These are phyloP conservation scores for Bombyx huttoni DNA, from an alignment of 2,888 invertebrate genomes.

Conservation along the genomic window DNA sequence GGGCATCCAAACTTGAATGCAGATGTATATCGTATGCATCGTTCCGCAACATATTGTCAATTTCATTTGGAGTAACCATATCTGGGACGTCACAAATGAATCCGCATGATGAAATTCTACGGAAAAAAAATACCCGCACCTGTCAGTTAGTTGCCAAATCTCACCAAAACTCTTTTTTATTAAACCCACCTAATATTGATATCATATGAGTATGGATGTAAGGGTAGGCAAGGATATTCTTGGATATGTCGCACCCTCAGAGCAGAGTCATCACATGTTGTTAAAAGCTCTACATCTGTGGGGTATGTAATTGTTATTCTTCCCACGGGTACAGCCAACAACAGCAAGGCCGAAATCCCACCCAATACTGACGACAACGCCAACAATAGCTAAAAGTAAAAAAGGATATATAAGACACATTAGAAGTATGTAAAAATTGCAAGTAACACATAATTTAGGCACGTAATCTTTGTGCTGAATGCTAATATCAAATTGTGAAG, in stretches of 20 bases:
- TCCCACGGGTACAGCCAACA: slow-evolving; percentile 80
- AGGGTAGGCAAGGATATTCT: slow-evolving; percentile 60
- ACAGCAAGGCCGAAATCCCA: slow-evolving; percentile 76
- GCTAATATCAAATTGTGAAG: too few relatives aligned
- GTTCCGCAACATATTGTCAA: slow-evolving; percentile 54
- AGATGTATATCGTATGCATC: slow-evolving; percentile 71
- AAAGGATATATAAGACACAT: too few relatives aligned
- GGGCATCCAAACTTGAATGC: slow-evolving; percentile 39
- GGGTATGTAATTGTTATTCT: slow-evolving; percentile 78
- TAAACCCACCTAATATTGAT: slow-evolving; percentile 57
- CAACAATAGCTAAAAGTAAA: slow-evolving; percentile 70
- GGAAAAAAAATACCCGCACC: slow-evolving; percentile 8
- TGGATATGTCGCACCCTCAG: slow-evolving; percentile 52
- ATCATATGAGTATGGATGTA: slow-evolving; percentile 55
- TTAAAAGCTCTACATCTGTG: slow-evolving; percentile 70
- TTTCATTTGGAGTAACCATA: slow-evolving; percentile 49
- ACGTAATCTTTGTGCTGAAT: too few relatives aligned
- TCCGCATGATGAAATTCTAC: slow-evolving; percentile 69
- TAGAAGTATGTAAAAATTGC: too few relatives aligned
- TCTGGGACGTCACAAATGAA: slow-evolving; percentile 69
- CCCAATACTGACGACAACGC: slow-evolving; percentile 78
- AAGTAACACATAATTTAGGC: too few relatives aligned
- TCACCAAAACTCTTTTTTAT: background rate
- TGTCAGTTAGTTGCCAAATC: too few relatives aligned
- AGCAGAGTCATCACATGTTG: slow-evolving; percentile 55